Percentiles rank a stretch among this genome's conserved stretches.
Conservation (phyloP, 2,888 invertebrate species). For the Chrysolina americana region DNA sequence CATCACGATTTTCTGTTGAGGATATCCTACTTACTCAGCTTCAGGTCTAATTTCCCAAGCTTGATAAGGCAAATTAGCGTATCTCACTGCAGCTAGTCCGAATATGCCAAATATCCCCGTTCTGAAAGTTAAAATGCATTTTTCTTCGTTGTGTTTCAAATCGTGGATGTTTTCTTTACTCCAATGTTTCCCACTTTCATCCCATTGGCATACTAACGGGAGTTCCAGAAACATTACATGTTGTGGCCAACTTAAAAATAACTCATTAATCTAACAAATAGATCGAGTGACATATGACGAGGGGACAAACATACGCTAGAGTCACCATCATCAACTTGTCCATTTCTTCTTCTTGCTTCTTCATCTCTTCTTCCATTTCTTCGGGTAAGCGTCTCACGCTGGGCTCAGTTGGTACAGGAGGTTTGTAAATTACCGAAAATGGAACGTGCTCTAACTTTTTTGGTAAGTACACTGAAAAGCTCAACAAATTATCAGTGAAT, state of each 20-base stretch:
- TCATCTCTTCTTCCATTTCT: conserved; percentile 85
- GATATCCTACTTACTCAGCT: conserved; percentile 68
- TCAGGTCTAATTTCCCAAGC: conserved; percentile 88
- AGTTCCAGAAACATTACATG: conserved; percentile 67
- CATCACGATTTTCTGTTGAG: too few relatives aligned
- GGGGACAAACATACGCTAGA: conserved; percentile 75
- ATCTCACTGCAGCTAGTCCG: conserved; percentile 82
- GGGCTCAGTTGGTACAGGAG: conserved; percentile 77
- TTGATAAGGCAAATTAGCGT: conserved; percentile 88
- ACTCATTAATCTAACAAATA: neutral
- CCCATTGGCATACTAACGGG: conserved; percentile 66
- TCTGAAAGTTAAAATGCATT: conserved; percentile 82
- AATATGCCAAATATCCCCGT: conserved; percentile 79
- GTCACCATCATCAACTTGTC: conserved; percentile 81
- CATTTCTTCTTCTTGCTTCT: conserved; percentile 80
- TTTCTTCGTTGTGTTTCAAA: conserved; percentile 87
- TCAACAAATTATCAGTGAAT: too few relatives aligned
- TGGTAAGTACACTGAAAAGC: conserved; percentile 73
- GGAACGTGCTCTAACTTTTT: conserved; percentile 74
- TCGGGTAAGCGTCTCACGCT: conserved; percentile 81
- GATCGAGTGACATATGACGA: neutral
- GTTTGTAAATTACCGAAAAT: conserved; percentile 79
- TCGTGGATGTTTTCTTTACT: conserved; percentile 63
- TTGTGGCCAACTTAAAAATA: conserved; percentile 60
- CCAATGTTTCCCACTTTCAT: conserved; percentile 61